Conservation (phyloP, 2,797 vertebrate species). For the Tauraco hartlaubi region DNA sequence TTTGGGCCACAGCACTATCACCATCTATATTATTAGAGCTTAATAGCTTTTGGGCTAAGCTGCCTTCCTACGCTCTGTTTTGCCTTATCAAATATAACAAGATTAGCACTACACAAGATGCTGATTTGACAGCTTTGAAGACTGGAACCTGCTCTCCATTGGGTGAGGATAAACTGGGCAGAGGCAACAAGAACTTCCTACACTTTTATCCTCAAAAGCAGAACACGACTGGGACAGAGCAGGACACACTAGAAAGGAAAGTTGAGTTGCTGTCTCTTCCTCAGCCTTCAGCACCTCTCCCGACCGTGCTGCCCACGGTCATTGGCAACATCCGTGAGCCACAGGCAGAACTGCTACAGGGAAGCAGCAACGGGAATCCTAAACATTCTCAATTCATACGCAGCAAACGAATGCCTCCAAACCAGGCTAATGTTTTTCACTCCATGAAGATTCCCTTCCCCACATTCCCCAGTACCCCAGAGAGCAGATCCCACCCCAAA, state of each 20-base stretch:
- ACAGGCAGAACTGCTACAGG: not conserved
- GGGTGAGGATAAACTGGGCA: not conserved
- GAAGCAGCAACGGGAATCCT: not conserved
- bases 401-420: not conserved
- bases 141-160: not conserved
- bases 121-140: not conserved
- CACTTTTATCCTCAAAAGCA: rapidly evolving
- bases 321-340: not conserved
- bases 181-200: not conserved
- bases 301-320: not conserved
- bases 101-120: not conserved
- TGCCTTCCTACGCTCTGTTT: not conserved
- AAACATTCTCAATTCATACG: rapidly evolving
- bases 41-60: not conserved
- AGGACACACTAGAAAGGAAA: rapidly evolving
- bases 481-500: not conserved
- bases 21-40: not conserved
- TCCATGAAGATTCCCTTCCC: not conserved
- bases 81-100: not conserved
- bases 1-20: not conserved
- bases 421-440: not conserved
- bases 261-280: rapidly evolving
- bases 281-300: not conserved
- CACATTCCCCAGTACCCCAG: not conserved
- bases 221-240: not conserved